These are phyloP conservation scores for Poecilia velifera DNA, from an alignment of 2,797 vertebrate species.

Conservation along the genomic window DNA sequence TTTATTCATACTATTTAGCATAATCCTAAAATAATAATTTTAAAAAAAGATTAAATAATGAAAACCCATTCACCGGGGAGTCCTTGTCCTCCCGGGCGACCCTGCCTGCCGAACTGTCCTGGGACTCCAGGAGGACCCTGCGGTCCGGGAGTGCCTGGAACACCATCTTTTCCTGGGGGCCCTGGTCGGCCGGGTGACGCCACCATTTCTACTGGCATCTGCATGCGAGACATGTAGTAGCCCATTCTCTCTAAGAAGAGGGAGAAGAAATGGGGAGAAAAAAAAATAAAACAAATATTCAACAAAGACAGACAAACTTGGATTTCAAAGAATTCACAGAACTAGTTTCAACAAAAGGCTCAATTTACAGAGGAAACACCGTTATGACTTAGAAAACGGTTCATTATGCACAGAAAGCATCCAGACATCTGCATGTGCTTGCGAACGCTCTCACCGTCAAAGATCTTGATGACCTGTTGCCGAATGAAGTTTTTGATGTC, in stretches of 20 bases:
- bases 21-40: not conserved
- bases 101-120: conserved; percentile 92
- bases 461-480: conserved; percentile 95
- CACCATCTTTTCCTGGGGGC: conserved; percentile 90
- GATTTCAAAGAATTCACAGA: conserved; percentile 7
- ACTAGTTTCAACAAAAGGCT: conserved; percentile 4
- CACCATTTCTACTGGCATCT: conserved; percentile 87
- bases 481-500: conserved; percentile 94
- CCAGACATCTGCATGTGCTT: not conserved
- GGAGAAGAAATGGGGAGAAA: conserved; percentile 11
- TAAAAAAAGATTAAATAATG: not conserved
- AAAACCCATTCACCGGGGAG: conserved; percentile 80
- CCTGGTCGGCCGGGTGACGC: conserved; percentile 91
- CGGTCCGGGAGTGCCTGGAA: conserved; percentile 82
- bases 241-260: conserved; percentile 90
- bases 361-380: conserved; percentile 15
- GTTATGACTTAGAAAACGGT: not conserved
- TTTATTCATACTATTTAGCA: not conserved
- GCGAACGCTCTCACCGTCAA: conserved; percentile 86
- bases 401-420: conserved; percentile 7
- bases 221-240: conserved; percentile 93
- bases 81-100: conserved; percentile 88
- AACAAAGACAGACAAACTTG: conserved; percentile 3
- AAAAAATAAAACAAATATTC: not conserved
- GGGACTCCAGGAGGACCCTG: conserved; percentile 88